Base-by-base conservation (phyloP, 2,113 vertebrate genomes). In the Oncorhynchus gorbuscha region DNA sequence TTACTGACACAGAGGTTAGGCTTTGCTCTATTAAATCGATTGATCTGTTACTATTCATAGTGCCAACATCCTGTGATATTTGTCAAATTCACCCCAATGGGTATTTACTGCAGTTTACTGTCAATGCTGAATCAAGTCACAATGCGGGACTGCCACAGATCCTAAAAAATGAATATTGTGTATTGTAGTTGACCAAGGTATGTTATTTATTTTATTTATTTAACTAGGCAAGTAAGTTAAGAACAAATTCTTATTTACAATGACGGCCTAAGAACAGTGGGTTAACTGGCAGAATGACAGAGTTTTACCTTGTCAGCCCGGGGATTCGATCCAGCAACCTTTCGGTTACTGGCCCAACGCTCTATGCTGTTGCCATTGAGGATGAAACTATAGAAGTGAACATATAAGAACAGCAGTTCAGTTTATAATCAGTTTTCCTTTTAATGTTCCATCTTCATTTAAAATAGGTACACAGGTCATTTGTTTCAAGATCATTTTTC, bases 381-480 rank as follows among this genome's bases (percentile, higher is more conserved):
- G 28, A 28, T 28, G 11, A 51, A 13, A 14, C 3, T 51, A 51
- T 13, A 51, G 49, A 51, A 1, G 49, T 26, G 59, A 61, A 61
- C 18, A 61, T 22, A 7, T n/a, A n/a, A 61, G 14, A 61, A 7
- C 14, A 61, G n/a, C 59, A 61, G 59, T 61, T 61, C 59, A 61
- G 59, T 61, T 61, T 6, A 35, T 20, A 35, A 30, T 30, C 6
- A 35, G 4, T 69, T 69, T 39, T 61, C 26, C 6, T 24, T 62
- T 51, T 67, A 75, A 72, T 71, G 39, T 35, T 72, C 18, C 16
- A 7, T 26, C 49, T 72, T 74, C 55, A 69, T 69, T 82, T 75
- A 24, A 78, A 78, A 77, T 78, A 72, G 69, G 73, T 69, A 75
- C 73, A 77, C 62, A 71, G 39, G 69, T 78, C 0, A 72, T 39